These are phyloP conservation scores for Trichomycterus rosablanca DNA, from an alignment of 2,113 vertebrate genomes.

Conservation along the genomic window DNA sequence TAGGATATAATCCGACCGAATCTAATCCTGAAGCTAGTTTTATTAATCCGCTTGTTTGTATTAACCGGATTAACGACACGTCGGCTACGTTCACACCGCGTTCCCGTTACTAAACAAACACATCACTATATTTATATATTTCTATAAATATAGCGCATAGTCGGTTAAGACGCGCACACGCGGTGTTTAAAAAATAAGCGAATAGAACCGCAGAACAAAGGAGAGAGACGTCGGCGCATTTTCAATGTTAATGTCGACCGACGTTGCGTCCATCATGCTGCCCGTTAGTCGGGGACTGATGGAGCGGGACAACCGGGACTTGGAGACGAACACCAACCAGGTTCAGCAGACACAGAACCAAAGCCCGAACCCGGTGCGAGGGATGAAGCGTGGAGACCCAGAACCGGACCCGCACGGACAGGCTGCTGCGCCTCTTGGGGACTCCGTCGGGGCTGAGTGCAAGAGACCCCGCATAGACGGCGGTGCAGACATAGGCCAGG, in stretches of 20 bases:
- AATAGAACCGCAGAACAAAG: background rate
- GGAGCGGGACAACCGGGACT: conserved; percentile 71
- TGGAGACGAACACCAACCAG: conserved; percentile 66
- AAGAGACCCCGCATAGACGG: conserved; percentile 74
- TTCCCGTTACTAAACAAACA: too few relatives aligned
- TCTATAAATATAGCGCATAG: too few relatives aligned
- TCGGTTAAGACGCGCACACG: background rate
- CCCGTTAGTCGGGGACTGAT: conserved; percentile 71
- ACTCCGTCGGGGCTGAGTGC: conserved; percentile 68
- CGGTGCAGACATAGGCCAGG: conserved; percentile 66
- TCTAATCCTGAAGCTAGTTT: too few relatives aligned
- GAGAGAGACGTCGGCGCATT: conserved; percentile 44
- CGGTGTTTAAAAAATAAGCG: background rate
- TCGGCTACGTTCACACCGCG: too few relatives aligned
- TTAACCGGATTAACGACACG: too few relatives aligned
- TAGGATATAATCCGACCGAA: too few relatives aligned
- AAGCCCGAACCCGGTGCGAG: conserved; percentile 60
- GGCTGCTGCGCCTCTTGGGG: conserved; percentile 54
- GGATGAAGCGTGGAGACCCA: conserved; percentile 76
- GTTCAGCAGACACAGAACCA: conserved; percentile 59
- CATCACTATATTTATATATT: too few relatives aligned
- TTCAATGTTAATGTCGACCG: conserved; percentile 80
- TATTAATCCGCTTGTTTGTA: too few relatives aligned
- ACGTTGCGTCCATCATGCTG: conserved; percentile 76
- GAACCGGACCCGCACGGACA: conserved; percentile 68